A percentile compares a stretch with the other conserved stretches of the same genome.
Conservation (phyloP, 2,888 invertebrate species). For the Oligia strigilis region DNA sequence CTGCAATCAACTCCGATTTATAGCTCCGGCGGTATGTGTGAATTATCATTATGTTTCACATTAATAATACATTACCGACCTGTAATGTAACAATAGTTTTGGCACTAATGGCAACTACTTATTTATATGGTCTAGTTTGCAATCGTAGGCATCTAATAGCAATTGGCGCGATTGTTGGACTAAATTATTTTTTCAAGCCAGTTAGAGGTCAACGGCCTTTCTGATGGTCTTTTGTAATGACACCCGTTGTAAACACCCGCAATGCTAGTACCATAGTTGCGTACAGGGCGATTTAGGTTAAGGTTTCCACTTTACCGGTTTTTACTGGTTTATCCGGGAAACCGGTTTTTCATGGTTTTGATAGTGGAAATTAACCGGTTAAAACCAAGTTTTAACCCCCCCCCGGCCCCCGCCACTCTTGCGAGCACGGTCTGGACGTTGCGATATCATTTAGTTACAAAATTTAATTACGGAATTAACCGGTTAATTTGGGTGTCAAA, state of each 20-base stretch:
- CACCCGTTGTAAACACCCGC: not conserved
- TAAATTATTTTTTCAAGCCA: conserved; percentile 22
- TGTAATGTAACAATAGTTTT: conserved; percentile 59
- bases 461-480: too few relatives aligned
- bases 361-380: too few relatives aligned
- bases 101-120: conserved; percentile 51
- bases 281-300: not conserved
- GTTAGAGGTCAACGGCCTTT: conserved; percentile 2
- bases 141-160: conserved; percentile 21
- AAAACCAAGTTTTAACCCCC: too few relatives aligned
- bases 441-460: too few relatives aligned
- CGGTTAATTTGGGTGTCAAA: too few relatives aligned
- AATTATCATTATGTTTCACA: conserved; percentile 62
- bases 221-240: not conserved
- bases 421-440: too few relatives aligned
- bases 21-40: conserved; percentile 54
- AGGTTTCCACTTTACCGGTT: too few relatives aligned
- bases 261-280: not conserved
- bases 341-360: too few relatives aligned
- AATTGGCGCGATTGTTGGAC: conserved; percentile 20
- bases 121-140: conserved; percentile 46
- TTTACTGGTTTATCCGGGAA: too few relatives aligned
- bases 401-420: too few relatives aligned
- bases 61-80: conserved; percentile 58
- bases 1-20: conserved; percentile 63